Conservation (phyloP, 2,888 invertebrate genomes). For the Chromoteleia sp. region DNA sequence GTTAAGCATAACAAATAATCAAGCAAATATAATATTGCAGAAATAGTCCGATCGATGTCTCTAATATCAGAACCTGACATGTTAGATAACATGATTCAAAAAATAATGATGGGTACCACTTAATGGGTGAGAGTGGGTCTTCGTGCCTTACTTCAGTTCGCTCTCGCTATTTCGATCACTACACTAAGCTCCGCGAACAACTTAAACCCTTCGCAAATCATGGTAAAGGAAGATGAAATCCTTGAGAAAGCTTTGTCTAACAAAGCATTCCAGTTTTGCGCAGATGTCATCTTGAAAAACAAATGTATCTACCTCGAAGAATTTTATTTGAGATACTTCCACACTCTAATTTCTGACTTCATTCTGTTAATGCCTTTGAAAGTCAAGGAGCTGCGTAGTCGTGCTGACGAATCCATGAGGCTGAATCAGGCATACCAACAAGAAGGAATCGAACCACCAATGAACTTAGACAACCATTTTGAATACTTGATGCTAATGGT, state of each 20-base stretch:
- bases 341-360: slow-evolving; percentile 95
- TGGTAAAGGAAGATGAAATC: slow-evolving; percentile 92
- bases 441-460: slow-evolving; percentile 92
- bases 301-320: slow-evolving; percentile 90
- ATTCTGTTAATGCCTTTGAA: slow-evolving; percentile 97
- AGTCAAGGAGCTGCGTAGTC: slow-evolving; percentile 91
- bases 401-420: slow-evolving; percentile 95
- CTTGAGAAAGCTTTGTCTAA: slow-evolving; percentile 92
- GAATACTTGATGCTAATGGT: slow-evolving; percentile 93
- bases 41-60: slow-evolving; percentile 81
- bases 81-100: slow-evolving; percentile 87
- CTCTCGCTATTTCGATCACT: slow-evolving; percentile 89
- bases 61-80: slow-evolving; percentile 80
- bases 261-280: slow-evolving; percentile 92
- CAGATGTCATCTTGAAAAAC: slow-evolving; percentile 90
- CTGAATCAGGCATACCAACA: slow-evolving; percentile 90
- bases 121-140: slow-evolving; percentile 87
- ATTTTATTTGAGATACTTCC: slow-evolving; percentile 93
- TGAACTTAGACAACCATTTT: slow-evolving; percentile 91
- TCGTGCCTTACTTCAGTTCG: slow-evolving; percentile 88
- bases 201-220: slow-evolving; percentile 86
- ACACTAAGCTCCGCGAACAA: slow-evolving; percentile 87
- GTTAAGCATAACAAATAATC: no score
- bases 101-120: slow-evolving; percentile 84
- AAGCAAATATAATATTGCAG: slow-evolving; percentile 70